phyloP scores from a whole-genome alignment of 1,140 invertebrate genomes.

The Littorina saxatilis region DNA sequence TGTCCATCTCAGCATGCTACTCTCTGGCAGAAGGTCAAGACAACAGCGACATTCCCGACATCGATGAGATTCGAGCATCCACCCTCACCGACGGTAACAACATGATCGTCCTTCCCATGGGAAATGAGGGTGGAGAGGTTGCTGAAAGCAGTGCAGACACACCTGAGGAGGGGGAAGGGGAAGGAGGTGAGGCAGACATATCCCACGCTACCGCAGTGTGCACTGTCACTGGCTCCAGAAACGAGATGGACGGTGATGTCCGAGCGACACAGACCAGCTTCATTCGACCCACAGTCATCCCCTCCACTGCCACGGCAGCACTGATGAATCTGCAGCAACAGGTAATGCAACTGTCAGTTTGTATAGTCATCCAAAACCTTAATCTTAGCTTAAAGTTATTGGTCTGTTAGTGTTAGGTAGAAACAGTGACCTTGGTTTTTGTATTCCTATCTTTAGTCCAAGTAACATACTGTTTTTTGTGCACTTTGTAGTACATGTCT shows the following conservation, averaged over 20 bases:
- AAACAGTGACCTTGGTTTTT: too few relatives aligned
- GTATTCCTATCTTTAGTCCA: too few relatives aligned
- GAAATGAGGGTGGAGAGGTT: constrained; percentile 28
- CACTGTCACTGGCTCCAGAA: not conserved
- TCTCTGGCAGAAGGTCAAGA: constrained; percentile 34
- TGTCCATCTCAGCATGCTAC: constrained; percentile 41
- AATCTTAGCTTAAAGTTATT: too few relatives aligned
- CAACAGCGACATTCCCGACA: constrained; percentile 41
- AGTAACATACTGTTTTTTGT: too few relatives aligned
- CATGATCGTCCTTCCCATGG: constrained; percentile 59
- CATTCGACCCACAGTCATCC: constrained; percentile 14
- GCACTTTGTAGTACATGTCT: too few relatives aligned
- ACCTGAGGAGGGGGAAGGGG: constrained; percentile 40
- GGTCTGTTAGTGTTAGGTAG: too few relatives aligned
- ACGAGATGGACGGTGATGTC: not conserved
- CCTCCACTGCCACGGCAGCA: constrained; percentile 11
- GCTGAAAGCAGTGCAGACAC: constrained; percentile 31
- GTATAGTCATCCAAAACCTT: too few relatives aligned
- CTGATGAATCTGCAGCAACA: constrained; percentile 29
- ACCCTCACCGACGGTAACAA: constrained; percentile 52
- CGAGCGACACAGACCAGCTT: constrained; percentile 42
- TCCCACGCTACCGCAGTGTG: constrained; percentile 16
- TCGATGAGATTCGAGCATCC: constrained; percentile 44
- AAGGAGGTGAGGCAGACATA: constrained; percentile 31
- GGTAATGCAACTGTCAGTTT: too few relatives aligned